These are phyloP conservation scores for Mystacides longicornis DNA, from an alignment of 2,888 invertebrate genomes.

Conservation along the genomic window DNA sequence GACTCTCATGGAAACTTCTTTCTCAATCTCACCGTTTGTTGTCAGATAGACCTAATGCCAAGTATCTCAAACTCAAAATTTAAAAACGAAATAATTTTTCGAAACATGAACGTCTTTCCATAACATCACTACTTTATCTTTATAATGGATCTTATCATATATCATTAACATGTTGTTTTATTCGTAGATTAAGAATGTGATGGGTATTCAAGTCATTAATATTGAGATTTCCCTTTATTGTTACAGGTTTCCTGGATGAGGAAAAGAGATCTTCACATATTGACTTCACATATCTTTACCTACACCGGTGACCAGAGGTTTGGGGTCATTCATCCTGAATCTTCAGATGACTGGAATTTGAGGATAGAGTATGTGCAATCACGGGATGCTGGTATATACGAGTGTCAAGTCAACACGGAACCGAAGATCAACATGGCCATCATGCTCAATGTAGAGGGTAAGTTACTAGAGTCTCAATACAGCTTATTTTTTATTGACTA, in stretches of 20 bases:
- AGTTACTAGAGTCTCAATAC: no score
- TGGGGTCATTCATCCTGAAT: conserved; percentile 75
- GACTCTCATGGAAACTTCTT: no score
- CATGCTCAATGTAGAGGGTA: conserved; percentile 72
- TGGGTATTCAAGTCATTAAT: background rate
- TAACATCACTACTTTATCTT: no score
- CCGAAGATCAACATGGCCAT: conserved; percentile 84
- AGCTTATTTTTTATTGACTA: no score
- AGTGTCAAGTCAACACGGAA: conserved; percentile 85
- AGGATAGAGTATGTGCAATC: conserved; percentile 78
- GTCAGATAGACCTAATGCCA: no score
- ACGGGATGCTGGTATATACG: conserved; percentile 77
- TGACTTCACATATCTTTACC: conserved; percentile 77
- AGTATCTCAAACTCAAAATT: no score
- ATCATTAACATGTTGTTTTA: no score
- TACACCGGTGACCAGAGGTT: conserved; percentile 84
- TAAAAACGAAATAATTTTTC: no score
- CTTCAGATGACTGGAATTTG: conserved; percentile 81
- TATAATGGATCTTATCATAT: no score
- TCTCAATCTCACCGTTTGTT: no score
- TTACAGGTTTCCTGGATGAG: conserved; percentile 69
- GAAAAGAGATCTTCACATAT: conserved; percentile 59
- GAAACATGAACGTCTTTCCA: no score
- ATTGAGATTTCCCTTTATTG: conserved; percentile 17
- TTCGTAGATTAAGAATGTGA: background rate